These are phyloP conservation scores for Micromussa lordhowensis DNA, from an alignment of 92 coral and sea anemone species.

Conservation along the genomic window DNA sequence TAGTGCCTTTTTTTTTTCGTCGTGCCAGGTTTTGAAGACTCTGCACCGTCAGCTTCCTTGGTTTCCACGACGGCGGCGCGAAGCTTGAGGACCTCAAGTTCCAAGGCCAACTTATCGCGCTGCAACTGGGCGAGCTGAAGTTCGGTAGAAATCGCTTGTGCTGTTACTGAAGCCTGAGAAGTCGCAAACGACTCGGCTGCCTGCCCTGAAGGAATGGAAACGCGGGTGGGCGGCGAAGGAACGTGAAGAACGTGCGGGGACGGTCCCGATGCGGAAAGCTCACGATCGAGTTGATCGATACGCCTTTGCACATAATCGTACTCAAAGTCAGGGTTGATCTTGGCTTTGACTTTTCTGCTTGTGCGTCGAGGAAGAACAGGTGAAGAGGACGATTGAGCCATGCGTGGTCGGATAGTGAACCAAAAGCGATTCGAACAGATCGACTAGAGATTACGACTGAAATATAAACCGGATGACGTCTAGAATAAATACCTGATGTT, in stretches of 20 bases:
- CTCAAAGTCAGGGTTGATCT: not conserved
- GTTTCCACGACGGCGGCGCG: not conserved
- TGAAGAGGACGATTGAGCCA: conserved; percentile 1
- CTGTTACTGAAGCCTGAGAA: conserved; percentile 10
- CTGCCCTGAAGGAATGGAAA: not conserved
- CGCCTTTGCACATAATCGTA: conserved; percentile 8
- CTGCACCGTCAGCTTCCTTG: not conserved
- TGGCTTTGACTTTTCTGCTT: not conserved
- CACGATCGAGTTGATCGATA: conserved; percentile 2
- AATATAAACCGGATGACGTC: too few species aligned
- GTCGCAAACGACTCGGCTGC: not conserved
- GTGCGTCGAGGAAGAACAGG: not conserved
- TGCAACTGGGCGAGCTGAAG: conserved; percentile 1
- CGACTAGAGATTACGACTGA: too few species aligned
- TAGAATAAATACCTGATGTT: too few species aligned
- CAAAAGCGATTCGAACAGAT: not conserved
- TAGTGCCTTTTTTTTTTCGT: not conserved
- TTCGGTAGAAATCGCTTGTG: not conserved
- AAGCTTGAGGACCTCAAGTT: conserved; percentile 34
- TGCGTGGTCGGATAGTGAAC: not conserved
- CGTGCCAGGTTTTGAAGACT: conserved; percentile 1
- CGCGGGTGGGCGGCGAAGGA: not conserved
- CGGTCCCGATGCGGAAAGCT: not conserved
- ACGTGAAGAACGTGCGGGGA: not conserved
- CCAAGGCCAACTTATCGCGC: conserved; percentile 17